phyloP scores from a whole-genome alignment of 92 coral and sea anemone genomes.

The Parazoanthus swiftii region DNA sequence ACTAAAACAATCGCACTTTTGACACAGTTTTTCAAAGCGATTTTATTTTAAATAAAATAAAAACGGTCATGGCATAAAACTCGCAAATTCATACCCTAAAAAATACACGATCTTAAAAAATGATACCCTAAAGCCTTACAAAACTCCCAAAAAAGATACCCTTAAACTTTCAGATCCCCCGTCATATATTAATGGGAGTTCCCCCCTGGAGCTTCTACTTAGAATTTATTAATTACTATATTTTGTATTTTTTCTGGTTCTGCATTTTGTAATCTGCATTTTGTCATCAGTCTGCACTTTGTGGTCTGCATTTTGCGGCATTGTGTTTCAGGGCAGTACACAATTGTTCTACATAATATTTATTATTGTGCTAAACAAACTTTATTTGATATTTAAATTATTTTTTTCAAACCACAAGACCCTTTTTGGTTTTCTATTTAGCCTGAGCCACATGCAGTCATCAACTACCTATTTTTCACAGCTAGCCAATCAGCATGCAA shows the following conservation, averaged over 20 bases:
- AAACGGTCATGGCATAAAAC: constrained; percentile 6
- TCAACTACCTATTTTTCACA: not conserved
- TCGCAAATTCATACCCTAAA: constrained; percentile 27
- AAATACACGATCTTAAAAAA: constrained; percentile 36
- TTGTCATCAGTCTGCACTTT: constrained; percentile 27
- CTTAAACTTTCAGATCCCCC: constrained; percentile 44
- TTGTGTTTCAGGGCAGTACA: constrained; percentile 24
- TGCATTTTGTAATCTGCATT: constrained; percentile 2
- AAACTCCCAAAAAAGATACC: too few relatives aligned
- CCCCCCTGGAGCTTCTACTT: constrained; percentile 35
- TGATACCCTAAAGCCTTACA: too few relatives aligned
- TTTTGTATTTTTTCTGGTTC: constrained; percentile 30
- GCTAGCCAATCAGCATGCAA: constrained; percentile 27
- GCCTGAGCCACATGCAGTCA: too few relatives aligned
- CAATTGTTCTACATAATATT: constrained; percentile 24
- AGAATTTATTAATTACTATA: constrained; percentile 22
- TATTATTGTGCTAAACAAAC: constrained; percentile 18
- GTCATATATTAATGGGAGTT: constrained; percentile 20
- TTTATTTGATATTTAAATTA: constrained; percentile 17
- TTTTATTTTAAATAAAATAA: not conserved
- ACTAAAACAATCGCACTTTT: not conserved
- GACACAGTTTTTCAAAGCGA: constrained; percentile 7
- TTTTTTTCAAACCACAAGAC: constrained; percentile 19
- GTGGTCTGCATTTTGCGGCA: constrained; percentile 31
- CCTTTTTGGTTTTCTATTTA: constrained; percentile 21